Evolutionary conservation across 2,113 vertebrate species (phyloP).

Genomic region (Sardina pilchardus): DNA sequence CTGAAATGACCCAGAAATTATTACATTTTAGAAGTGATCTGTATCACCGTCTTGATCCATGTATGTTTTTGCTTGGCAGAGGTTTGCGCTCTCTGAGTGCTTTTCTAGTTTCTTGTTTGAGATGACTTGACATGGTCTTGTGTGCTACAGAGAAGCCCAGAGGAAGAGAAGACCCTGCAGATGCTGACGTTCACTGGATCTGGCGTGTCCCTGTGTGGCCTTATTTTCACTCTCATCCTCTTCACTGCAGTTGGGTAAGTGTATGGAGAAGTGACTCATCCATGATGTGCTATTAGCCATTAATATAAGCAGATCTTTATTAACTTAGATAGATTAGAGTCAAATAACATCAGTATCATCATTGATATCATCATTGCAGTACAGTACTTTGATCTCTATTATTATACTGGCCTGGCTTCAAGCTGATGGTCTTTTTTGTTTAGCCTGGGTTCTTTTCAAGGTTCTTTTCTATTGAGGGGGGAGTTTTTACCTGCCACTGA

Average conservation of each 20-base stretch:
- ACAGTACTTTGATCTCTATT: neutral
- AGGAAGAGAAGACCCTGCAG: conserved; percentile 79
- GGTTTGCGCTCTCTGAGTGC: too few relatives aligned
- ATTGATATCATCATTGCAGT: neutral
- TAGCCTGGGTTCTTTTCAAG: neutral
- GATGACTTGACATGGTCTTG: conserved; percentile 8
- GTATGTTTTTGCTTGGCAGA: too few relatives aligned
- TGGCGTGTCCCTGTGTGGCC: conserved; percentile 86
- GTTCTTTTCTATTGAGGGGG: neutral
- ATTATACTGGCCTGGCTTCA: neutral
- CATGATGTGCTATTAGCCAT: neutral
- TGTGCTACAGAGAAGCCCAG: conserved; percentile 71
- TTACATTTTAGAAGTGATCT: too few relatives aligned
- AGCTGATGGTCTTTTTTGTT: neutral
- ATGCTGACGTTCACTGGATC: conserved; percentile 87
- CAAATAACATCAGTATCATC: neutral
- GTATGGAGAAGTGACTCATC: neutral
- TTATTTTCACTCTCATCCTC: conserved; percentile 84
- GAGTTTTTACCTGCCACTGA: neutral
- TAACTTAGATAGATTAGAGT: neutral
- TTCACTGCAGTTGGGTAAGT: conserved; percentile 87
- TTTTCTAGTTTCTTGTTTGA: too few relatives aligned
- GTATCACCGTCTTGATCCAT: too few relatives aligned
- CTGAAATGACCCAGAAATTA: too few relatives aligned
- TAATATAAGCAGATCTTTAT: neutral